Evolutionary conservation across 2,888 invertebrate genomes (phyloP), one percentile per base, ranked within the genome.

Genomic region (Hydraecia micacea): DNA sequence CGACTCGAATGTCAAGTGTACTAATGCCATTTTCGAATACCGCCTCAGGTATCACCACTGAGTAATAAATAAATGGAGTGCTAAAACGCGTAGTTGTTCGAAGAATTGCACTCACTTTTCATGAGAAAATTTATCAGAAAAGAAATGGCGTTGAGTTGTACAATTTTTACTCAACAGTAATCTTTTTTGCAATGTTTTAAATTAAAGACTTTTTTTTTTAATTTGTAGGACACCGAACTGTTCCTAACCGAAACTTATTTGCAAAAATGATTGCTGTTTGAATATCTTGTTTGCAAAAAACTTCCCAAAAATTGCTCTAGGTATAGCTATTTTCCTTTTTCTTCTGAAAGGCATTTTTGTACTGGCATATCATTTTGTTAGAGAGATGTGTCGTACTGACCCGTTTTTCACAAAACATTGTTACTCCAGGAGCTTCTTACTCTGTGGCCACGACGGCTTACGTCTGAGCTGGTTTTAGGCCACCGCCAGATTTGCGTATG

Each of bases 381-480:
- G 8, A 62, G 3, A 36, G 36, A 5, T 36, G 11, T 36, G 63
- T 0, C 3, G 5, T 69, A 25, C 32, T 25, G 9, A 9, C 32
- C 8, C 6, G n/a, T 18, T 62, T n/a, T 36, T 21, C 7, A 25
- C 5, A 18, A 21, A 66, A 32, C 5, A 36, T 73, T 66, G 7
- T 9, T 13, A 21, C 32, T 84, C 65, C 74, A 67, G 39, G 32
- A 32, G 5, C 1, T 83, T 15, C 8, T 9, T 73, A 60, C 49
- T 84, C 79, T 46, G 63, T 75, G 79, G 52, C 0, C 13, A 58
- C 8, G 25, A 42, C 67, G 75, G 86, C 82, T 88, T 84, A 85
- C 11, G 75, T 80, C 75, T 88, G 85, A 89, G 85, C 82, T 79
- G 83, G 84, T 85, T 88, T 90, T 85, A 80, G 85, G 87, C 60